Evolutionary conservation across 1,140 invertebrate species (phyloP).

Genomic region (Vollenhovia emeryi): DNA sequence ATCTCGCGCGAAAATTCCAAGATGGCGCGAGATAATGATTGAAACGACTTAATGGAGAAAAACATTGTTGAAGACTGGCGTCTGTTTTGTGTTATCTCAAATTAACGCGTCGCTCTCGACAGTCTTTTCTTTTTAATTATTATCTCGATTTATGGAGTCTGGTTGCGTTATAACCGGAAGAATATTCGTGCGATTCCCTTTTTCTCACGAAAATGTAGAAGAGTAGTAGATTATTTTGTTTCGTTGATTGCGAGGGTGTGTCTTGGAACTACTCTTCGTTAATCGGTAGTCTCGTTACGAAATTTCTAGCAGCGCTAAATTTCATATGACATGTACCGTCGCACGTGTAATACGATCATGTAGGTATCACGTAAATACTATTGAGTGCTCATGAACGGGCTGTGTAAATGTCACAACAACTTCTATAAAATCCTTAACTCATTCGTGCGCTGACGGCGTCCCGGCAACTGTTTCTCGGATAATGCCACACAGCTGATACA

Average conservation of each 20-base stretch:
- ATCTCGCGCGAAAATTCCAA: constrained; percentile 4
- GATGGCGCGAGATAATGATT: neutral
- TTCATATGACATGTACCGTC: constrained; percentile 5
- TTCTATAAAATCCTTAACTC: constrained; percentile 36
- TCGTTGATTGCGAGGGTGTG: neutral
- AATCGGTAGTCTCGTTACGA: neutral
- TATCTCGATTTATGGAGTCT: neutral
- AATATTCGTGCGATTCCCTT: neutral
- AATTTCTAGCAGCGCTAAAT: neutral
- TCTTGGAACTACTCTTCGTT: neutral
- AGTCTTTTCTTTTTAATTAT: neutral
- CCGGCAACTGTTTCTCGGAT: neutral
- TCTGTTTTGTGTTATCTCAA: neutral
- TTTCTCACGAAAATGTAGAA: neutral
- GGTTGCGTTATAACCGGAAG: neutral
- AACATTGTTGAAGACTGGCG: neutral
- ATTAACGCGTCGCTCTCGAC: neutral
- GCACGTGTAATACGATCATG: constrained; percentile 9
- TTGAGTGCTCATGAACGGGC: constrained; percentile 33
- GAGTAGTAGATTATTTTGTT: neutral
- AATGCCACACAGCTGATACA: neutral
- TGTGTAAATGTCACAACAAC: constrained; percentile 21
- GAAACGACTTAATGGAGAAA: neutral
- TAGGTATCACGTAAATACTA: constrained; percentile 48
- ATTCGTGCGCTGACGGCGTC: neutral